Evolutionary conservation across 2,797 vertebrate genomes (phyloP).

Genomic region (Gymnothorax javanicus): DNA sequence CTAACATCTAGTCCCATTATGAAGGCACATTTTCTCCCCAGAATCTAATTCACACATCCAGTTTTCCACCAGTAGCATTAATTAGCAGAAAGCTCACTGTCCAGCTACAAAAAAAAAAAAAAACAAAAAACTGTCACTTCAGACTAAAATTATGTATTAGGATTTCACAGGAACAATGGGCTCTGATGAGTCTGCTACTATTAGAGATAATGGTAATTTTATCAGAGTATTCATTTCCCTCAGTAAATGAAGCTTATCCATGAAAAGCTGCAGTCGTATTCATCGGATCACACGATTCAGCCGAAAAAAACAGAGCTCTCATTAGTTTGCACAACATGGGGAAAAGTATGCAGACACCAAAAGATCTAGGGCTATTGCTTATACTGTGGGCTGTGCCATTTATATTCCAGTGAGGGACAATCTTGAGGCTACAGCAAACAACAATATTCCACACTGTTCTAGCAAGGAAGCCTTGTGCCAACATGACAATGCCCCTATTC

Average conservation of each 20-base stretch:
- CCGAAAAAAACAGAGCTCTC: not conserved
- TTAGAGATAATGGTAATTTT: constrained; percentile 27
- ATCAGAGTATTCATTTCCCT: not conserved
- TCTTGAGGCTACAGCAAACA: too few relatives aligned
- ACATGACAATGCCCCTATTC: too few relatives aligned
- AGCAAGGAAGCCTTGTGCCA: too few relatives aligned
- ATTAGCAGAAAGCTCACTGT: constrained; percentile 72
- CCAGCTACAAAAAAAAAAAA: constrained; percentile 73
- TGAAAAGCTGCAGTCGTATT: not conserved
- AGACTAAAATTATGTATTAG: constrained; percentile 64
- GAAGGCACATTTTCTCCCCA: constrained; percentile 65
- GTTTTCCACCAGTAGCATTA: constrained; percentile 74
- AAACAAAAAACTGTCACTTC: constrained; percentile 67
- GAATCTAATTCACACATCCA: constrained; percentile 58
- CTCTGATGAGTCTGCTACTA: constrained; percentile 48
- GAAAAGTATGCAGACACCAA: too few relatives aligned
- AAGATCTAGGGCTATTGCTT: too few relatives aligned
- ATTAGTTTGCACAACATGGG: too few relatives aligned
- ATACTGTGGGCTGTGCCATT: too few relatives aligned
- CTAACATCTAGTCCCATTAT: constrained; percentile 43
- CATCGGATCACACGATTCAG: not conserved
- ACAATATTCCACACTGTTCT: too few relatives aligned
- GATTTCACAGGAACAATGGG: constrained; percentile 54
- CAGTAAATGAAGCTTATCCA: not conserved
- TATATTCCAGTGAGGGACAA: too few relatives aligned